A percentile compares a stretch with the other conserved stretches of the same genome.
Evolutionary conservation across 2,888 invertebrate species (phyloP).

Genomic region (Trachelus troglodyta): DNA sequence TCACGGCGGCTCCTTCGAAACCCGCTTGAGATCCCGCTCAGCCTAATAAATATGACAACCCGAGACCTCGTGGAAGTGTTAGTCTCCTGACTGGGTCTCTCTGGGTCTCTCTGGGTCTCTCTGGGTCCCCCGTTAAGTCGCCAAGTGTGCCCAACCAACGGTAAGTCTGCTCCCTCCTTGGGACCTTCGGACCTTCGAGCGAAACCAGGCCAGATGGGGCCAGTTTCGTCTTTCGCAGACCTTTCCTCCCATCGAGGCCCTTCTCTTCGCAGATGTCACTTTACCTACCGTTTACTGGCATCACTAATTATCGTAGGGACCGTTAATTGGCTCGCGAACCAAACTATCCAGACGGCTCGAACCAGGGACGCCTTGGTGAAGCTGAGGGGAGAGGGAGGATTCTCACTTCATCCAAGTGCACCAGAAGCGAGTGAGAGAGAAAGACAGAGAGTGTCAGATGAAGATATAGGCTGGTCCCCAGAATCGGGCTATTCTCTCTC

Average conservation of each 20-base stretch:
- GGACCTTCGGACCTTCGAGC: background rate
- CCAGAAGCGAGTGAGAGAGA: background rate
- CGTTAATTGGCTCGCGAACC: constrained; percentile 51
- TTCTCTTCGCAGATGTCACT: constrained; percentile 39
- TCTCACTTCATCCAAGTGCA: background rate
- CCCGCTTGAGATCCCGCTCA: constrained; percentile 12
- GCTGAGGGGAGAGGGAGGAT: background rate
- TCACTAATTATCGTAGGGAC: constrained; percentile 51
- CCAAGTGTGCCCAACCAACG: background rate
- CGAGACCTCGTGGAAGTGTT: constrained; percentile 39
- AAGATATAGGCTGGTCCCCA: background rate
- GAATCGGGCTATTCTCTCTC: background rate
- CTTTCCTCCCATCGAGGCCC: constrained; percentile 18
- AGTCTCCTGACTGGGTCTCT: constrained; percentile 30
- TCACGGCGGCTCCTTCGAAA: background rate
- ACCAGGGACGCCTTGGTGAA: background rate
- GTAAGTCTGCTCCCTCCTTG: background rate
- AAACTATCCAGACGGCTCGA: constrained; percentile 18
- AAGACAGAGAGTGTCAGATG: background rate
- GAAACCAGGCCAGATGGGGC: background rate
- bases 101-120: constrained; percentile 15
- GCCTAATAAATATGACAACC: constrained; percentile 48
- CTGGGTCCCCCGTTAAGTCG: background rate
- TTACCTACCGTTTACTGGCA: constrained; percentile 33
- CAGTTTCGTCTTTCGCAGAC: constrained; percentile 26